A percentile compares a stretch with the other conserved stretches of the same genome.
Conservation (phyloP, 1,140 invertebrate genomes). For the Rhopalosiphum padi region DNA sequence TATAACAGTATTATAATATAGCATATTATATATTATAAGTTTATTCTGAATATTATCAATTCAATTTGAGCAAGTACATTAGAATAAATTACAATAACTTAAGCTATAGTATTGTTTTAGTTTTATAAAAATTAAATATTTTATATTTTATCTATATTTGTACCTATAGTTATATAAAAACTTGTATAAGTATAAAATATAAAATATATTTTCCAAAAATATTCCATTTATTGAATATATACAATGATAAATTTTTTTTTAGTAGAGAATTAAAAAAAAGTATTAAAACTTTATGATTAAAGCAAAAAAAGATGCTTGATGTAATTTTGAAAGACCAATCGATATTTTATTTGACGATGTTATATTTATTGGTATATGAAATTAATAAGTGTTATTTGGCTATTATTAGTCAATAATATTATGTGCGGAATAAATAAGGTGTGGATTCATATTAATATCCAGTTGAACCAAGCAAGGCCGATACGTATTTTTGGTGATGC, state of each 20-base stretch:
- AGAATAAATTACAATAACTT: neutral
- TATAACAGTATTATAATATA: neutral
- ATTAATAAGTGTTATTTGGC: neutral
- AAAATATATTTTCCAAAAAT: too few relatives aligned
- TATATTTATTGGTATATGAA: neutral
- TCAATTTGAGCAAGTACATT: neutral
- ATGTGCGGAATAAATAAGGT: neutral
- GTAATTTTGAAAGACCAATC: neutral
- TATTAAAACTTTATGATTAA: neutral
- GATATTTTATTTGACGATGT: neutral
- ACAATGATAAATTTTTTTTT: neutral
- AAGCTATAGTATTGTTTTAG: too few relatives aligned
- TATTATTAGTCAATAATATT: neutral
- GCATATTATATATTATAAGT: neutral
- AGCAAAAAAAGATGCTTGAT: neutral
- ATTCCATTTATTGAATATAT: neutral
- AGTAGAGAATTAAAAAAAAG: neutral
- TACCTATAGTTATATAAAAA: neutral
- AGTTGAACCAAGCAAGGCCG: neutral
- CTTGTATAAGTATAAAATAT: neutral
- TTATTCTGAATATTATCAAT: neutral
- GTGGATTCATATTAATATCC: neutral
- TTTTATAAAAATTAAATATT: neutral
- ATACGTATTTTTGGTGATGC: neutral
- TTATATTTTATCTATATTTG: neutral